These are phyloP conservation scores for Chelonoidis abingdonii DNA, from an alignment of 2,113 vertebrate genomes.

Conservation along the genomic window DNA sequence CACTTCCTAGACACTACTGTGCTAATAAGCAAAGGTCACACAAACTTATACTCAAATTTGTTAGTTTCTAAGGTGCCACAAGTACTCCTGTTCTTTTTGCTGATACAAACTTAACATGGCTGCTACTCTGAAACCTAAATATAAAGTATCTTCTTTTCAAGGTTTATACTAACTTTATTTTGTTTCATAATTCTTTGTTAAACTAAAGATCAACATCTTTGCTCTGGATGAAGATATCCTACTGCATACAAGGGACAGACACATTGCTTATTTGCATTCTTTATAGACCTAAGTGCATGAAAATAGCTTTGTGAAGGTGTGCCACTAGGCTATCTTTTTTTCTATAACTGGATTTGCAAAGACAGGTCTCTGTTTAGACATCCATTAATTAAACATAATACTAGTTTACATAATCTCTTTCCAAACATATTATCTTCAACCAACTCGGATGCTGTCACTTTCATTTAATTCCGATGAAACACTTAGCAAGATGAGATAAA, in stretches of 20 bases:
- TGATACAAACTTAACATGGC: too few relatives aligned
- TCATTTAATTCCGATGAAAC: constrained; percentile 37
- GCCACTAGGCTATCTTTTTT: not conserved
- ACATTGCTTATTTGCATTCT: not conserved
- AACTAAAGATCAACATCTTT: not conserved
- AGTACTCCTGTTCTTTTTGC: too few relatives aligned
- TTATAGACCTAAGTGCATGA: not conserved
- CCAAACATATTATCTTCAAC: constrained; percentile 16
- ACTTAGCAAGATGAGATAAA: not conserved
- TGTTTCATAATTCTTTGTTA: not conserved
- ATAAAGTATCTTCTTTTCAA: not conserved
- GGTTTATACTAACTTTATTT: not conserved
- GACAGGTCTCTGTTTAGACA: constrained; percentile 10
- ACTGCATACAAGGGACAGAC: not conserved
- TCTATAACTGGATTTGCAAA: not conserved
- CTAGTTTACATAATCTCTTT: constrained; percentile 25
- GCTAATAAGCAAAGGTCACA: too few relatives aligned
- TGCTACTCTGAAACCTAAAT: too few relatives aligned
- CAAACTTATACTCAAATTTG: too few relatives aligned
- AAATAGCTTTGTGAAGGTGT: constrained; percentile 13
- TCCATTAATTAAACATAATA: constrained; percentile 40
- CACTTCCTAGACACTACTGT: too few relatives aligned
- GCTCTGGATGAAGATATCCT: not conserved
- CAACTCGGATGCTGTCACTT: constrained; percentile 34
- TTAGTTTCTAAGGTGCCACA: too few relatives aligned